These are phyloP conservation scores for Phyllopteryx taeniolatus DNA, from an alignment of 2,113 vertebrate genomes.

Conservation along the genomic window DNA sequence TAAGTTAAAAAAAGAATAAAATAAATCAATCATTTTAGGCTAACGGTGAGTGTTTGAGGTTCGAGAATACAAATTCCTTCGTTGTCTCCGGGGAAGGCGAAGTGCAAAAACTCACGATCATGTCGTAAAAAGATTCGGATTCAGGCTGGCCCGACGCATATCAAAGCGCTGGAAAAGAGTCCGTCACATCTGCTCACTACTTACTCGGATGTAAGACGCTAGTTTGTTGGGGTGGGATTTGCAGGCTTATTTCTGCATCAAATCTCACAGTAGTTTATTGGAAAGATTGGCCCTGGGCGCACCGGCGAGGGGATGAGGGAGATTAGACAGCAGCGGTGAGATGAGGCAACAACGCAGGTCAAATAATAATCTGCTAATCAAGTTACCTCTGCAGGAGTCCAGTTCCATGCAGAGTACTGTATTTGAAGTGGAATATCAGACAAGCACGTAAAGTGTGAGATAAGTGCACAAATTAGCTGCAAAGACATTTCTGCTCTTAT, in stretches of 20 bases:
- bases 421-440: neutral
- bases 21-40: neutral
- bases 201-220: constrained; percentile 9
- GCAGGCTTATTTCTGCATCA: constrained; percentile 13
- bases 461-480: neutral
- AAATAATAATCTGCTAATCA: neutral
- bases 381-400: neutral
- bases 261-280: constrained; percentile 36
- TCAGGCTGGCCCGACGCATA: neutral
- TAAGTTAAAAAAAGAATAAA: neutral
- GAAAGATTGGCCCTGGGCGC: constrained; percentile 6
- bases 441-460: neutral
- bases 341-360: neutral
- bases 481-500: constrained; percentile 43
- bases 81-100: neutral
- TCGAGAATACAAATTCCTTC: neutral
- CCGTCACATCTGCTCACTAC: constrained; percentile 16
- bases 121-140: neutral
- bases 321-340: neutral
- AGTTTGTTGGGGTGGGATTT: constrained; percentile 17
- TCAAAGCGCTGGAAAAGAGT: neutral
- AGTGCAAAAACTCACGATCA: neutral
- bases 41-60: neutral
- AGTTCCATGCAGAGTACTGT: too few species aligned
- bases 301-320: constrained; percentile 1